Evolutionary conservation across 2,888 invertebrate genomes (phyloP), one percentile per base, ranked within the genome.

Genomic region (Sabatieria punctata): DNA sequence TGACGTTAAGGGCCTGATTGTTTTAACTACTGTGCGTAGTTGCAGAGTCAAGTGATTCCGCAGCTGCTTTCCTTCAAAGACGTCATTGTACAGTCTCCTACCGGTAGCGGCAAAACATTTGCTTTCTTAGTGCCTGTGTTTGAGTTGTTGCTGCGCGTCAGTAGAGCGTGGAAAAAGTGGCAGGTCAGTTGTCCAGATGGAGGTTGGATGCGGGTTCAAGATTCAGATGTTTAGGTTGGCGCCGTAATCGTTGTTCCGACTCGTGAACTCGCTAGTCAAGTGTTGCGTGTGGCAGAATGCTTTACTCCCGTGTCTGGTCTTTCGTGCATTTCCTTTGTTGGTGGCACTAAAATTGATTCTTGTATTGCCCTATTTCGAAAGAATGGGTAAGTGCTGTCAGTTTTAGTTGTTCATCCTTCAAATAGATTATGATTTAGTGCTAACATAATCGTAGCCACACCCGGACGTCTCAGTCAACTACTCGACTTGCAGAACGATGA

Each of bases 21-120:
- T n/a, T n/a, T n/a, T n/a, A 11, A 30, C 15, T 30, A 30, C 30
- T 8, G 30, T 30, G 30, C 30, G 15, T 11, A 11, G 30, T 30
- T 30, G 30, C 30, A 30, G 30, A 30, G 15, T 8, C 30, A 30
- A 15, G 8, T 8, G 8, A 45, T 53, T 13, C 43, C 50, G 24
- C 71, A 88, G 45, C 72, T 97, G 44, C 66, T 93, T 45, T 77
- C 77, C 8, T 82, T 84, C 57, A 93, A 91, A 68, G 97, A 97
- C 74, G 89, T 97, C 15, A 89, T 86, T 1, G 95, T 85, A 0
- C 93, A 99, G 69, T 95, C 97, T 2, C 86, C 95, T 0, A 97
- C 97, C 1, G 97, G 97, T 2, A 93, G 93, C 53, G 97, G 97
- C 0, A 97, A 97, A 71, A 97, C 95, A 0, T 69, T 97, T 35